Conservation (phyloP, 2,113 vertebrate species). For the Serinus canaria region DNA sequence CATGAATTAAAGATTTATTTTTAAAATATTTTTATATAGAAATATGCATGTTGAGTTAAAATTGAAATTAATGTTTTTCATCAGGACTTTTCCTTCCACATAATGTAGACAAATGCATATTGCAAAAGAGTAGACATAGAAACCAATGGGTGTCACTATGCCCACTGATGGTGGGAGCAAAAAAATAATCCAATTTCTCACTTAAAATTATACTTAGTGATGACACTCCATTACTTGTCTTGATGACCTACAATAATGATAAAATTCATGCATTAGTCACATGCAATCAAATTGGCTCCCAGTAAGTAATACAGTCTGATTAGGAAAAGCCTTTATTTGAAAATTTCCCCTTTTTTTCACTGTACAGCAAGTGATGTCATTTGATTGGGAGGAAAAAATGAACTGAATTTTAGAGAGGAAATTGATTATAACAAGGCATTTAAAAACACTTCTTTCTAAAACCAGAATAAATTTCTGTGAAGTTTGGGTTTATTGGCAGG, state of each 20-base stretch:
- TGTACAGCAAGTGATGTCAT: not conserved
- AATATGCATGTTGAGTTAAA: not conserved
- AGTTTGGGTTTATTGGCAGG: not conserved
- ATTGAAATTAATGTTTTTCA: not conserved
- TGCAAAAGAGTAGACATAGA: not conserved
- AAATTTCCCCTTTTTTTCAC: not conserved
- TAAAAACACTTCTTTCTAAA: not conserved
- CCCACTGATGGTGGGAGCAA: not conserved
- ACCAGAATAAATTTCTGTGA: not conserved
- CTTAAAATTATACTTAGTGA: conserved; percentile 33
- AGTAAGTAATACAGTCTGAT: not conserved
- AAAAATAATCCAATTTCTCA: not conserved
- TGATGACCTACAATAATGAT: conserved; percentile 37
- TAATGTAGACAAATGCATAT: not conserved
- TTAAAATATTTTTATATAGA: not conserved
- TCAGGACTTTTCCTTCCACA: not conserved
- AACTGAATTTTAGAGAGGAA: not conserved
- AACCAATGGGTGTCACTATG: not conserved
- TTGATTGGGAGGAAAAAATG: not conserved
- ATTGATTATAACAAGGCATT: not conserved
- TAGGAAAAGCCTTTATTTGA: not conserved
- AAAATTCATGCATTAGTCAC: conserved; percentile 35
- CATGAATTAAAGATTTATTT: not conserved
- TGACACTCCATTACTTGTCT: conserved; percentile 19
- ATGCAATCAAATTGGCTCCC: not conserved